These are phyloP conservation scores for Monarcha castaneiventris DNA, from an alignment of 2,113 vertebrate genomes.

Conservation along the genomic window DNA sequence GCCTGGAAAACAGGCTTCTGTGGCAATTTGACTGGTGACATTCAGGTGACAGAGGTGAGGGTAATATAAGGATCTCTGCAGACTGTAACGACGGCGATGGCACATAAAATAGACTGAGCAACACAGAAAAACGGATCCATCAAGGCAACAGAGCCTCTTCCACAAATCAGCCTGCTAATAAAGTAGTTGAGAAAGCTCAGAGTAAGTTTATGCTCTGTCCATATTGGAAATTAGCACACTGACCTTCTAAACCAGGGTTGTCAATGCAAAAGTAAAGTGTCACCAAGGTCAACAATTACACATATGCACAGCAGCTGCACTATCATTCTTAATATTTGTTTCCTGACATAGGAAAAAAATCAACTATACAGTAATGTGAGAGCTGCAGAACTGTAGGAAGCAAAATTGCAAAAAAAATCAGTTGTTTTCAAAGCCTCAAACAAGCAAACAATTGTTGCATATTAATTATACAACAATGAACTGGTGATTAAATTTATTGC, in stretches of 20 bases:
- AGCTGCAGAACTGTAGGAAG: background rate
- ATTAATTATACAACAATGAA: background rate
- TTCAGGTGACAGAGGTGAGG: background rate
- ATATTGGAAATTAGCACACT: background rate
- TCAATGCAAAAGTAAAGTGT: background rate
- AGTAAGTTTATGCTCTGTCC: background rate
- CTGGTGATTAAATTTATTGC: background rate
- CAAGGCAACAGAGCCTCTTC: background rate
- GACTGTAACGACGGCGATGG: fast-evolving
- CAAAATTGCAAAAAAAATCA: background rate
- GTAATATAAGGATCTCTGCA: background rate
- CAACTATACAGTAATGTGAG: background rate
- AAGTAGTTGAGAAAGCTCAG: background rate
- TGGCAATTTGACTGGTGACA: background rate
- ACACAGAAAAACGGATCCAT: background rate
- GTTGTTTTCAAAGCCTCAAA: background rate
- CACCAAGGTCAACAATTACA: background rate
- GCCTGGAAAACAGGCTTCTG: background rate
- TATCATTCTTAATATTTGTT: background rate
- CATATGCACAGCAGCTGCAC: background rate
- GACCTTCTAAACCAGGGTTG: background rate
- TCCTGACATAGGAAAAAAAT: background rate
- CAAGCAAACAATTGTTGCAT: background rate
- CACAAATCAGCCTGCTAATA: background rate
- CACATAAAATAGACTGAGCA: background rate